phyloP scores from a whole-genome alignment of 1,140 invertebrate species.

The Tetramorium simillimum region DNA sequence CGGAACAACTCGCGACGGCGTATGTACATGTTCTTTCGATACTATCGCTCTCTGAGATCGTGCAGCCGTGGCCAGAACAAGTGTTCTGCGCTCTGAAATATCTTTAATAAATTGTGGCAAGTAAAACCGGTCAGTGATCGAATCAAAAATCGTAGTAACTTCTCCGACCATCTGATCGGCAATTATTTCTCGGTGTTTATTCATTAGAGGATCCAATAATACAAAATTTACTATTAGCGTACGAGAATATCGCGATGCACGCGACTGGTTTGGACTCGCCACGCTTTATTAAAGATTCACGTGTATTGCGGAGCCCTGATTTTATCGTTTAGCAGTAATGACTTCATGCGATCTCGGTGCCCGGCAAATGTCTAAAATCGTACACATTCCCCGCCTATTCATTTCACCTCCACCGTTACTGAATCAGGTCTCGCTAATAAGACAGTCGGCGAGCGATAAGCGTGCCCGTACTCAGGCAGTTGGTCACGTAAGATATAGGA shows the following conservation, averaged over 20 bases:
- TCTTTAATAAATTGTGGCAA: constrained; percentile 13
- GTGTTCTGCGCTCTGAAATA: neutral
- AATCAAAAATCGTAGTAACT: neutral
- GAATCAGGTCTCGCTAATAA: constrained; percentile 48
- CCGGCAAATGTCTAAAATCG: constrained; percentile 34
- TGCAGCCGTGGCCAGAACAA: neutral
- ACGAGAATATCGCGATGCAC: neutral
- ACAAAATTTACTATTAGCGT: neutral
- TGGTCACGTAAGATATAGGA: constrained; percentile 34
- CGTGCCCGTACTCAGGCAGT: constrained; percentile 1
- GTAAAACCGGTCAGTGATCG: neutral
- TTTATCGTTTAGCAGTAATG: constrained; percentile 20
- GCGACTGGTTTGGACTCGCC: neutral
- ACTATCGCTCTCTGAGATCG: constrained; percentile 20
- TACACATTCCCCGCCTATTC: neutral
- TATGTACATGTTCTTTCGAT: constrained; percentile 18
- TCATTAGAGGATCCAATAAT: neutral
- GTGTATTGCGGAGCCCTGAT: neutral
- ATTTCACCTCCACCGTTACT: neutral
- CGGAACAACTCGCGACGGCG: neutral
- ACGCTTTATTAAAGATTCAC: neutral
- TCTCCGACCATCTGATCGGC: neutral
- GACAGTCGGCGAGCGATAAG: constrained; percentile 38
- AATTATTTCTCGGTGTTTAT: constrained; percentile 11
- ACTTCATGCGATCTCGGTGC: constrained; percentile 41